Base-by-base conservation (phyloP, 2,888 invertebrate genomes). In the Anoplius nigerrimus region DNA sequence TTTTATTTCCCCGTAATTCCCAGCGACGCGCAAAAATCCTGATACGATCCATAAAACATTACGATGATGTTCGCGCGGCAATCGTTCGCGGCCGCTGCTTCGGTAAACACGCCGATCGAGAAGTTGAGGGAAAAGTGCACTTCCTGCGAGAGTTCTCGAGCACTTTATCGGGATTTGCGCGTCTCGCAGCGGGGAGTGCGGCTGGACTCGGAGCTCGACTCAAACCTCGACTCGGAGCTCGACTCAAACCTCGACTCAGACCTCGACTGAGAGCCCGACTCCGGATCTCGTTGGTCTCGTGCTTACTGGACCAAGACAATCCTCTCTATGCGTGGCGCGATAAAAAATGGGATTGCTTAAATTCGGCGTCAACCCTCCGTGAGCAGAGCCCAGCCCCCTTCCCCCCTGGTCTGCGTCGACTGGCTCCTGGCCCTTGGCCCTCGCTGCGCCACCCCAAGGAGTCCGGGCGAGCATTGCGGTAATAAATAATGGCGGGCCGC, bases 281-380 rank as follows among this genome's bases (percentile, higher is more conserved):
- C n/a, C n/a, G n/a, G n/a, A n/a, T n/a, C n/a, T n/a, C n/a, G n/a
- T n/a, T n/a, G 53, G 65, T 53, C 67, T 65, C 62, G 71, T 80
- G 80, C 74, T 80, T 74, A 71, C 78, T 79, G 81, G 83, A 82
- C 82, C 84, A 82, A 78, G 80, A 84, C 85, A 80, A 83, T 81
- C 79, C 65, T 68, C 48, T 58, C 48, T 46, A 53, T 55, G 69
- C 66, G 73, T 56, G 62, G n/a, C 52, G 34, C 42, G 68, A 67
- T 80, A 79, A 77, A 80, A 72, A 78, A 72, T 75, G 69, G 43
- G 45, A 27, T 61, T 65, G 72, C 71, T 72, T 66, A 71, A 75
- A 75, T 74, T 79, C 72, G 34, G 51, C 70, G 69, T 65, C 66
- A 70, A 66, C 63, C 77, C 72, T 75, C 60, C 53, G 55, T 34